Evolutionary conservation across 2,113 vertebrate species (phyloP).

Genomic region (Callopanchax toddi): DNA sequence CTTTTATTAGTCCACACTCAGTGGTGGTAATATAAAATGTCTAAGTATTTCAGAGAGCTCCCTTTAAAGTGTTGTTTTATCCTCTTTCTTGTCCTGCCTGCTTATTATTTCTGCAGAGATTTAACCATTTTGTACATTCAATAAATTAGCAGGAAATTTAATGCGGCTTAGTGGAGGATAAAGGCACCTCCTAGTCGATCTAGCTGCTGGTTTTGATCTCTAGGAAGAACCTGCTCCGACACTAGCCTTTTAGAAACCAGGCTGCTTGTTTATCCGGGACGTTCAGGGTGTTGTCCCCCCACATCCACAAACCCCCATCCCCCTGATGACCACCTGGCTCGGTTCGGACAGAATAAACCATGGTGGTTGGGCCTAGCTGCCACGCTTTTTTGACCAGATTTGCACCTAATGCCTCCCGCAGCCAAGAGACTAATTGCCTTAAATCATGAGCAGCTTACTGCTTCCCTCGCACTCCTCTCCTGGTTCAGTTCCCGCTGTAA

Average conservation of each 20-base stretch:
- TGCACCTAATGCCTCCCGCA: slow-evolving; percentile 58
- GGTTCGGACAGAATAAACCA: neutral
- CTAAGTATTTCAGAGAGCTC: no score
- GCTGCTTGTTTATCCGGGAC: slow-evolving; percentile 20
- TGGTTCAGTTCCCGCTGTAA: slow-evolving; percentile 88
- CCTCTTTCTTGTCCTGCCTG: neutral
- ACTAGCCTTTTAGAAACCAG: slow-evolving; percentile 5
- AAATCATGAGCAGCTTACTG: slow-evolving; percentile 82
- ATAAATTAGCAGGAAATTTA: slow-evolving; percentile 1
- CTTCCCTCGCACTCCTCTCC: slow-evolving; percentile 86
- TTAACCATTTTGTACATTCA: neutral
- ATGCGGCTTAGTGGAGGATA: neutral
- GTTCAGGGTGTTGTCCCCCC: slow-evolving; percentile 38
- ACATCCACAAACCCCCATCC: slow-evolving; percentile 15
- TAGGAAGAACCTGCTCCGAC: neutral
- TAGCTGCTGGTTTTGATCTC: neutral
- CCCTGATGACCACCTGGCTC: slow-evolving; percentile 7
- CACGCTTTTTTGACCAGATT: slow-evolving; percentile 70
- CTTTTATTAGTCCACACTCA: no score
- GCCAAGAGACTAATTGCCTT: slow-evolving; percentile 68
- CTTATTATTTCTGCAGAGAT: neutral
- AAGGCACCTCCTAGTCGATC: slow-evolving; percentile 5
- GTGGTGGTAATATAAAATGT: no score
- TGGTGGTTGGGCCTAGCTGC: slow-evolving; percentile 49
- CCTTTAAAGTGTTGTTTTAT: neutral